Base-by-base conservation (phyloP, 2,113 vertebrate genomes). In the Oryzias melastigma region DNA sequence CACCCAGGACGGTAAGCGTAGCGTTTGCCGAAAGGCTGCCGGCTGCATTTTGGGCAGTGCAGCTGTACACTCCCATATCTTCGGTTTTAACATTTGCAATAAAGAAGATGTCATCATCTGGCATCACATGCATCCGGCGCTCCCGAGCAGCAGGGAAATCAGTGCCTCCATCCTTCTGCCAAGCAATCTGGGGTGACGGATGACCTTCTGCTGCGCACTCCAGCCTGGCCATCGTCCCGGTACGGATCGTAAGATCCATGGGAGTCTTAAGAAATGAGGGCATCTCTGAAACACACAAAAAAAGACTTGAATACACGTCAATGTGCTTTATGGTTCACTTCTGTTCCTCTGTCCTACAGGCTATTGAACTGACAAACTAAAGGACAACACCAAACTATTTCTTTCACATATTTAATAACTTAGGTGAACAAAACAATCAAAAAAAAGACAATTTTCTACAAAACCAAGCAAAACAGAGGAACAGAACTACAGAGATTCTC, bases 111-210 rank as follows among this genome's bases (percentile, higher is more conserved):
- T 98, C 96, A 14, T 99, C 97, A 57, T 98, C 95, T 0, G 97
- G 96, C 97, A 99, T 99, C 20, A 99, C 97, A 0, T 98, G 97
- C 97, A 99, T 99, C 29, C 96, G 90, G 2, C 97, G 91, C 85
- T 99, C 96, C 15, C 96, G 91, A 0, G 97, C 97, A 0, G 97
- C 97, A 0, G 97, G 97, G 76, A 99, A 99, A 80, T 99, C 97
- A 0, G 94, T 98, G 79, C 97, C 97, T 8, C 95, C 95, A 1
- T 99, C 96, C 58, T 99, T 99, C 75, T 98, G 96, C 97, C 96
- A 99, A 58, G 97, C 95, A 49, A 99, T 99, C 89, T 98, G 95
- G 0, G 97, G 96, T 29, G 93, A 86, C 0, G 96, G 96, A 74
- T 98, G 95, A 0, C 96, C 97, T 52, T 94, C 85, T 0, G 97